phyloP scores from a whole-genome alignment of 2,797 vertebrate genomes.

The Otus scops region DNA sequence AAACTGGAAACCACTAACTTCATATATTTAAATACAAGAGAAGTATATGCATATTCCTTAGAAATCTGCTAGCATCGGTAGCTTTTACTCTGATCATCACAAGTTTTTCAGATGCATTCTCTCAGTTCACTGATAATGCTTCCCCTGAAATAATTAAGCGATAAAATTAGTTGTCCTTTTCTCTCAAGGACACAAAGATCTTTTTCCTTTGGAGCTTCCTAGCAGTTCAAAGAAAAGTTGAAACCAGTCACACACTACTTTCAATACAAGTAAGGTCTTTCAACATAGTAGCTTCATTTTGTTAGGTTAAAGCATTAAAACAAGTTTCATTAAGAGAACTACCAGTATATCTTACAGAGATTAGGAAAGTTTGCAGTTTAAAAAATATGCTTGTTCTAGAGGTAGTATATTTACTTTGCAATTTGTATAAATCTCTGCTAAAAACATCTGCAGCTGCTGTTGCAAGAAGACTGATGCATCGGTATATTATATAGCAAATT shows the following conservation, averaged over 20 bases:
- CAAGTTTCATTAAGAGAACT: neutral
- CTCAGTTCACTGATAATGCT: neutral
- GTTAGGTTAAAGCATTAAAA: neutral
- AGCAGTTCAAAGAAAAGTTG: neutral
- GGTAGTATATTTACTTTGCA: neutral
- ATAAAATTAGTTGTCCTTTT: slow-evolving; percentile 27
- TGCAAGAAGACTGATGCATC: neutral
- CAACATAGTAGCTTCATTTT: neutral
- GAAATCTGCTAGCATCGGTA: neutral
- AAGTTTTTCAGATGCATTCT: neutral
- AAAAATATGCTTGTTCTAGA: neutral
- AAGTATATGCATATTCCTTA: neutral
- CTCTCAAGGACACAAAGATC: slow-evolving; percentile 11
- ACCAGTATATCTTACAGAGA: neutral
- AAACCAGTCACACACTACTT: neutral
- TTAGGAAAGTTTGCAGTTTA: neutral
- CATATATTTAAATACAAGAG: neutral
- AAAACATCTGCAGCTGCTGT: neutral
- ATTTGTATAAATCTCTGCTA: neutral
- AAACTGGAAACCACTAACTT: neutral
- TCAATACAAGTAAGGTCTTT: neutral
- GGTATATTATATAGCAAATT: neutral
- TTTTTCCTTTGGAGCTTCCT: neutral
- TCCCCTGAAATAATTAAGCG: slow-evolving; percentile 27
- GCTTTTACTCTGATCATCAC: neutral